A percentile compares a stretch with the other conserved stretches of the same genome.
Evolutionary conservation across 2,113 vertebrate genomes (phyloP).

Genomic region (Gymnogyps californianus): DNA sequence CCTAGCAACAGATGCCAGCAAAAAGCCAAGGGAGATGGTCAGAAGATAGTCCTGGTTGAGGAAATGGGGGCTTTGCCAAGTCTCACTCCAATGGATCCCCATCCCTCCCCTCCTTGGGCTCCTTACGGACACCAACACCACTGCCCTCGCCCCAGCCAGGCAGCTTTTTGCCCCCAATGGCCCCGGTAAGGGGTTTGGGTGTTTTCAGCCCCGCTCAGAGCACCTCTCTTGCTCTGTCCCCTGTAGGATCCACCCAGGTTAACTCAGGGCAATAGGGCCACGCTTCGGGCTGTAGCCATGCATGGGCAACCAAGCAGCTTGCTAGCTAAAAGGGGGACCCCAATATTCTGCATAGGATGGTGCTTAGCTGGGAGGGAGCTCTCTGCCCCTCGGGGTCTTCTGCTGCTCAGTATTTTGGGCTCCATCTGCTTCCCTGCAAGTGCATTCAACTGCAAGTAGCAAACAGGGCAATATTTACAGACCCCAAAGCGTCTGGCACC

Average conservation of each 20-base stretch:
- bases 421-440: neutral
- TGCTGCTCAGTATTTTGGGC: neutral
- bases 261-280: neutral
- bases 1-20: slow-evolving; percentile 42
- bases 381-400: neutral
- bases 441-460: neutral
- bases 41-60: neutral
- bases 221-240: neutral
- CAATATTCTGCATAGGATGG: fast-evolving
- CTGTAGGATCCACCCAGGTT: neutral
- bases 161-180: neutral
- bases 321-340: neutral
- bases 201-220: neutral
- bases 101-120: neutral
- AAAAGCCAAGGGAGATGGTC: neutral
- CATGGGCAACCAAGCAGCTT: neutral
- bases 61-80: neutral
- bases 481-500: neutral
- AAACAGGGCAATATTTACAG: neutral
- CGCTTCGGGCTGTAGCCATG: fast-evolving
- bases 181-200: too few species aligned
- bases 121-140: neutral
- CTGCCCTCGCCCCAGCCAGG: neutral
- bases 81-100: fast-evolving
- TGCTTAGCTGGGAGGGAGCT: neutral